Evolutionary conservation across 2,113 vertebrate species (phyloP).

Genomic region (Percina caprodes): DNA sequence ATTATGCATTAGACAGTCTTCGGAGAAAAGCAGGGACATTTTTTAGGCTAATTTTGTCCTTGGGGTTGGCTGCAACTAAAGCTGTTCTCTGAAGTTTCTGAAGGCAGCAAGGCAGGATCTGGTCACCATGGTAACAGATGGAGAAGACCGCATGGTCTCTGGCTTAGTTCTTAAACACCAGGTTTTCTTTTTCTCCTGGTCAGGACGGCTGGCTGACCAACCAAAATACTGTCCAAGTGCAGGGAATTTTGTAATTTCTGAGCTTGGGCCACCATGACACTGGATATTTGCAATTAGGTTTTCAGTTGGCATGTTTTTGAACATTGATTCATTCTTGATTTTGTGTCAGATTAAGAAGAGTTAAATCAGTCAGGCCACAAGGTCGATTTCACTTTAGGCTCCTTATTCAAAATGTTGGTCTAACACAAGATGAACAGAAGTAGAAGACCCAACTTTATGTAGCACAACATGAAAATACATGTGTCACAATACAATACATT

Average conservation of each 20-base stretch:
- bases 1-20: not conserved
- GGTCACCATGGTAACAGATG: conserved; percentile 58
- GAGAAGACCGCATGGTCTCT: conserved; percentile 21
- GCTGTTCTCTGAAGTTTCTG: conserved; percentile 29
- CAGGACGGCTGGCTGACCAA: not conserved
- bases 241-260: not conserved
- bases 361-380: not conserved
- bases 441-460: not conserved
- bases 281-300: not conserved
- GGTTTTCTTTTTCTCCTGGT: conserved; percentile 8
- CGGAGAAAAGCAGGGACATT: not conserved
- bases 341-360: not conserved
- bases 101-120: conserved; percentile 42
- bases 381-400: not conserved
- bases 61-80: conserved; percentile 15
- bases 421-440: not conserved
- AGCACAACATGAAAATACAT: not conserved
- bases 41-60: conserved; percentile 4
- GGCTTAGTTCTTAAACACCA: conserved; percentile 43
- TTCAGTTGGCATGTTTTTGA: not conserved
- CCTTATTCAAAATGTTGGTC: not conserved
- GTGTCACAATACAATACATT: not conserved
- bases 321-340: not conserved
- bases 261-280: not conserved
- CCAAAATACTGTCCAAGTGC: not conserved